phyloP scores from a whole-genome alignment of 2,888 invertebrate species.

The Choristoneura rosaceana region DNA sequence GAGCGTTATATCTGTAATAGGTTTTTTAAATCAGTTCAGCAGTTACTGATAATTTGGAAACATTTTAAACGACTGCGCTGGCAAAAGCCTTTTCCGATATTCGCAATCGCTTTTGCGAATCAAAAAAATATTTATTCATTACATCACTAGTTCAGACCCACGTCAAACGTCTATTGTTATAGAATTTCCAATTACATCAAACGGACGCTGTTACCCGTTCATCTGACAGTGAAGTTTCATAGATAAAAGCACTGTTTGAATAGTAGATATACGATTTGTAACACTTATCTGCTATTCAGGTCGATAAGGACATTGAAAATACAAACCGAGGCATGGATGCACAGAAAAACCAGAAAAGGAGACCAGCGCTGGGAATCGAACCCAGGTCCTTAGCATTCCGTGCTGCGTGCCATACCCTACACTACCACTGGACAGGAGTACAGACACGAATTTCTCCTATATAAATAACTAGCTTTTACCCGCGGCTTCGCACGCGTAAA shows the following conservation, averaged over 20 bases:
- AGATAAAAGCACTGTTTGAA: constrained; percentile 9
- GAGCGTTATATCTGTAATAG: too few species aligned
- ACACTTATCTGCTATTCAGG: neutral
- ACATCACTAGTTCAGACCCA: constrained; percentile 6
- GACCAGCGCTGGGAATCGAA: too few species aligned
- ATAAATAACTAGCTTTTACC: too few species aligned
- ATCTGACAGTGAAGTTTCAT: neutral
- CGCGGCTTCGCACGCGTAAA: too few species aligned
- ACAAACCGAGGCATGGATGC: too few species aligned
- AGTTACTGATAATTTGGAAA: too few species aligned
- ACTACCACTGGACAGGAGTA: too few species aligned
- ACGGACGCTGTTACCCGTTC: constrained; percentile 16
- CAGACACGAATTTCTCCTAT: too few species aligned
- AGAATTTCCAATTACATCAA: constrained; percentile 28
- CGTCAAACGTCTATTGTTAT: constrained; percentile 29
- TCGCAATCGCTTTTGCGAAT: neutral
- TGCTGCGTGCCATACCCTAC: too few species aligned
- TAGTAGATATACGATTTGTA: constrained; percentile 7
- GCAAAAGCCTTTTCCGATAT: neutral
- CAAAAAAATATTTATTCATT: neutral
- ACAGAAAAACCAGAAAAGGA: too few species aligned
- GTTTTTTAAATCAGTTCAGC: too few species aligned
- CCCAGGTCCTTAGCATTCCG: too few species aligned
- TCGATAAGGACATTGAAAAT: neutral
- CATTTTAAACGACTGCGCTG: neutral